Evolutionary conservation across 2,113 vertebrate genomes (phyloP).

Genomic region (Chunga burmeisteri): DNA sequence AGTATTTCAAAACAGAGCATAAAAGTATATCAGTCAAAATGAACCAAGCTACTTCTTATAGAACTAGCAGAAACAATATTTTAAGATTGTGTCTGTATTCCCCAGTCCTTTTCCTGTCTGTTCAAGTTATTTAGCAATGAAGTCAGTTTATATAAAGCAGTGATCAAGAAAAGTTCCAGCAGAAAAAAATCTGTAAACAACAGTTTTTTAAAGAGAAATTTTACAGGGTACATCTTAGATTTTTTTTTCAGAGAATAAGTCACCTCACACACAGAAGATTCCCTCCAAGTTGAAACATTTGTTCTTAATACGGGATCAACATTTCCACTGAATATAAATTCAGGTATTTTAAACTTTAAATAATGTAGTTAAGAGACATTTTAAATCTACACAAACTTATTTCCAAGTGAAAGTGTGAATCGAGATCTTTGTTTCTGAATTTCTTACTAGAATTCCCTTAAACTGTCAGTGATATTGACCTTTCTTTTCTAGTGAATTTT

Average conservation of each 20-base stretch:
- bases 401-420: background rate
- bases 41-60: background rate
- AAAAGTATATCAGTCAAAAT: background rate
- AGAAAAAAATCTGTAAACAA: background rate
- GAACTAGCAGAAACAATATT: background rate
- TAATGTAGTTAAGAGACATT: background rate
- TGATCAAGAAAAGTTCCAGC: background rate
- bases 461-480: background rate
- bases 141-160: background rate
- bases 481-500: background rate
- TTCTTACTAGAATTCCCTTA: background rate
- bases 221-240: background rate
- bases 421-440: background rate
- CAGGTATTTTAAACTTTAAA: background rate
- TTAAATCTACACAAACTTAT: background rate
- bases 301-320: background rate
- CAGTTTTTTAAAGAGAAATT: background rate
- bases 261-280: background rate
- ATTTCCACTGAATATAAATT: background rate
- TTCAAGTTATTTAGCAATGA: slow-evolving; percentile 10
- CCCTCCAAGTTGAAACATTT: background rate
- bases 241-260: background rate
- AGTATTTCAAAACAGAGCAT: slow-evolving; percentile 24
- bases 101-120: background rate
- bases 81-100: slow-evolving; percentile 31